phyloP scores from a whole-genome alignment of 2,113 vertebrate genomes.

The Sylvietta virens region DNA sequence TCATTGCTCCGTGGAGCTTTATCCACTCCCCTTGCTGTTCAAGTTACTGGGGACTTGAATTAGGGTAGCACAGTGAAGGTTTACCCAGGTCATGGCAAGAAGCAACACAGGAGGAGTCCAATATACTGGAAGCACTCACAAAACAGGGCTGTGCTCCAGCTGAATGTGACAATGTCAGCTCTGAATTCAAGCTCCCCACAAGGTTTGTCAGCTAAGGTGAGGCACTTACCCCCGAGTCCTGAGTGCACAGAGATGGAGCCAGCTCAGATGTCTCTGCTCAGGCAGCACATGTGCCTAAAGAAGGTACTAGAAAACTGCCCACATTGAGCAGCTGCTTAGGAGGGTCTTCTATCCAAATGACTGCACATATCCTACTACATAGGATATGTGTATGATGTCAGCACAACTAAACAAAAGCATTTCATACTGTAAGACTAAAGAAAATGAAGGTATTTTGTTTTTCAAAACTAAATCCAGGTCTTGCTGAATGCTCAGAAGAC shows the following conservation, averaged over 20 bases:
- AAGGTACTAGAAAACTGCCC: not conserved
- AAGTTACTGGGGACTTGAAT: not conserved
- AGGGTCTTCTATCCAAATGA: not conserved
- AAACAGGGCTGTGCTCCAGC: not conserved
- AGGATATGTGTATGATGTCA: not conserved
- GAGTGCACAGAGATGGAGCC: not conserved
- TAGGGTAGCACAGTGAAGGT: not conserved
- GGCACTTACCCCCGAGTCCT: rapidly evolving
- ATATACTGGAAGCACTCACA: not conserved
- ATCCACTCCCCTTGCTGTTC: rapidly evolving
- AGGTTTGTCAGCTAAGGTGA: not conserved
- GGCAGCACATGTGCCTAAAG: not conserved
- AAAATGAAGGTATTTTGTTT: not conserved
- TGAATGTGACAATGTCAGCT: not conserved
- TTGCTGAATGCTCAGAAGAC: not conserved
- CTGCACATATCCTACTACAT: rapidly evolving
- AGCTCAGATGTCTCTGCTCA: not conserved
- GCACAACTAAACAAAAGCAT: not conserved
- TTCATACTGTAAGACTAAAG: not conserved
- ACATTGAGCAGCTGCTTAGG: not conserved
- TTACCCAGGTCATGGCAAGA: not conserved
- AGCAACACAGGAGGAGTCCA: not conserved
- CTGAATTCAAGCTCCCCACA: not conserved
- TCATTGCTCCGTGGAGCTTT: not conserved
- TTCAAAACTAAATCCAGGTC: not conserved